Evolutionary conservation across 2,113 vertebrate species (phyloP).

Genomic region (Triplophysa siluroides): DNA sequence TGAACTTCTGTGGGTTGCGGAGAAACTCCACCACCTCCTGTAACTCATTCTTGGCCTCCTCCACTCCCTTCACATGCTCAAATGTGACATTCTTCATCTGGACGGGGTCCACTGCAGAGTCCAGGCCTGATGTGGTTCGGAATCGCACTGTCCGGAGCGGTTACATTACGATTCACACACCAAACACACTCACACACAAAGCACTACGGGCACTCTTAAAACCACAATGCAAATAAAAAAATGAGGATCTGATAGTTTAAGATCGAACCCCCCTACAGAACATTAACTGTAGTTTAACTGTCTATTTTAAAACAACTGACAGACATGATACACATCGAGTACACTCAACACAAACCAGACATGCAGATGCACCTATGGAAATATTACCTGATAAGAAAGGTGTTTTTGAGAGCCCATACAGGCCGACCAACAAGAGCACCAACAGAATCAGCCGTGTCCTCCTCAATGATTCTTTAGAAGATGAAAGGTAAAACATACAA

Average conservation of each 20-base stretch:
- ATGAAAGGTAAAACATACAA: neutral
- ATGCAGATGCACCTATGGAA: slow-evolving; percentile 44
- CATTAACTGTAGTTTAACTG: neutral
- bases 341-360: neutral
- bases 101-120: slow-evolving; percentile 93
- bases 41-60: slow-evolving; percentile 97
- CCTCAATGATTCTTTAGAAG: slow-evolving; percentile 83
- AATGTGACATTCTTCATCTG: slow-evolving; percentile 98
- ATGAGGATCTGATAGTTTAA: too few species aligned
- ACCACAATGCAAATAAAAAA: neutral
- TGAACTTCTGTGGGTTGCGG: slow-evolving; percentile 96
- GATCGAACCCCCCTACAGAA: neutral
- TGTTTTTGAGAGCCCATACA: slow-evolving; percentile 89
- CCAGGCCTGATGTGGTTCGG: slow-evolving; percentile 92
- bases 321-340: neutral
- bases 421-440: slow-evolving; percentile 79
- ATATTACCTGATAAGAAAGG: slow-evolving; percentile 93
- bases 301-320: neutral
- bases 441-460: slow-evolving; percentile 88
- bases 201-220: neutral
- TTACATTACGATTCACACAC: slow-evolving; percentile 75
- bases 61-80: slow-evolving; percentile 97
- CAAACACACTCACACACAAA: slow-evolving; percentile 46
- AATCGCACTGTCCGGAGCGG: slow-evolving; percentile 87
- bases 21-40: slow-evolving; percentile 98